Percentiles rank a stretch among this genome's conserved stretches.
Evolutionary conservation across 2,113 vertebrate species (phyloP).

Genomic region (Prolemur simus): DNA sequence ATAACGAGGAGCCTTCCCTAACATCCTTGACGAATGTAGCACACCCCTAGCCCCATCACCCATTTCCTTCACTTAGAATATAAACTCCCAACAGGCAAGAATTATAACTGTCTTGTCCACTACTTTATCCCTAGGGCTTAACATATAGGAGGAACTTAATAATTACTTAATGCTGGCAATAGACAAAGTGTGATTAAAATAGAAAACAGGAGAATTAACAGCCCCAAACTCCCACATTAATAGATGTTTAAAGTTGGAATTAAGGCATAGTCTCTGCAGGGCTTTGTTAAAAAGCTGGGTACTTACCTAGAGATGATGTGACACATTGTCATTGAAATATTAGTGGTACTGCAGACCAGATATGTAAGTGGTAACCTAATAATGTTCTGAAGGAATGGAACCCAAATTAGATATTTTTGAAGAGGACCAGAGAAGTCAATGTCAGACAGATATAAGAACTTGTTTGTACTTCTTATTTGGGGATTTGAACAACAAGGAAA

Average conservation of each 20-base stretch:
- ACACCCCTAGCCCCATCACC: accelerated
- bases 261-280: neutral
- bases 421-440: neutral
- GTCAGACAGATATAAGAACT: neutral
- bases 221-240: neutral
- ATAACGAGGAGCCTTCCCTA: neutral
- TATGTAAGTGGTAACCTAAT: neutral
- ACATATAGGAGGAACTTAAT: neutral
- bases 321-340: neutral
- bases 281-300: neutral
- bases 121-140: neutral
- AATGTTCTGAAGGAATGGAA: neutral
- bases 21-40: neutral
- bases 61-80: neutral
- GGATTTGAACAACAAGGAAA: neutral
- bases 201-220: neutral
- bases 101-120: neutral
- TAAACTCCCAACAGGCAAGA: neutral
- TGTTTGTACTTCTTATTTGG: neutral
- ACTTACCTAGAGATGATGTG: neutral
- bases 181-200: neutral
- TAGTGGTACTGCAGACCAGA: neutral
- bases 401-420: neutral
- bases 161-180: neutral
- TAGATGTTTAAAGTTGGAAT: neutral